Evolutionary conservation across 2,797 vertebrate genomes (phyloP), one percentile per base, ranked within the genome.

Genomic region (Bovichtus diacanthus): DNA sequence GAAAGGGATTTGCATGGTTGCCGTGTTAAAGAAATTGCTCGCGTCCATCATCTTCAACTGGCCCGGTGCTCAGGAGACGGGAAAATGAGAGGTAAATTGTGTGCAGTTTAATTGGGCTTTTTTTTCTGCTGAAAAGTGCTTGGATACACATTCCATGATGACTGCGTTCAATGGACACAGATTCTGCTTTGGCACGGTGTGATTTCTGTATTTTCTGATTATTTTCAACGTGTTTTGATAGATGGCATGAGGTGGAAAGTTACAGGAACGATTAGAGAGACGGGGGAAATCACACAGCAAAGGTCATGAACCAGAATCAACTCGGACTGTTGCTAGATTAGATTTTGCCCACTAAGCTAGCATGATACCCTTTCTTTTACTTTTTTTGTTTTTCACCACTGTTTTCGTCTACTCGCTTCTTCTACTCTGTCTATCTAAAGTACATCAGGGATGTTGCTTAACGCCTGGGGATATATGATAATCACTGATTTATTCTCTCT

Each of bases 11-110:
- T 89, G 87, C 89, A 87, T 91, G 81, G 84, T 82, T 77, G 85
- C 85, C 50, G 60, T 86, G 80, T 89, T 86, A 70, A 69, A 84
- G 89, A 92, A 94, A 92, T 90, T 90, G 88, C 89, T 83, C 38
- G 21, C 81, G 88, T 93, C 91, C 51, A 92, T 93, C 92, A 93
- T 89, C 74, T 87, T 88, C 89, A 90, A 87, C 83, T 44, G 61
- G 83, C 65, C 68, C 9, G 25, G 75, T 70, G 82, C 87, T 82
- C 79, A 60, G 76, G 87, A 85, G 83, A 89, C 46, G 12, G 43
- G 74, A 83, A 83, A 90, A 91, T 84, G 74, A 87, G 81, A 84
- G 81, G 80, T 87, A 90, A 89, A 90, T 89, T 86, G 87, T 91
- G 87, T 80, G 87, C 65, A 31, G 71, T 81, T 79, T 92, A 90